Evolutionary conservation across 1,140 invertebrate genomes (phyloP), one percentile per base, ranked within the genome.

Genomic region (Lepidurus apus): DNA sequence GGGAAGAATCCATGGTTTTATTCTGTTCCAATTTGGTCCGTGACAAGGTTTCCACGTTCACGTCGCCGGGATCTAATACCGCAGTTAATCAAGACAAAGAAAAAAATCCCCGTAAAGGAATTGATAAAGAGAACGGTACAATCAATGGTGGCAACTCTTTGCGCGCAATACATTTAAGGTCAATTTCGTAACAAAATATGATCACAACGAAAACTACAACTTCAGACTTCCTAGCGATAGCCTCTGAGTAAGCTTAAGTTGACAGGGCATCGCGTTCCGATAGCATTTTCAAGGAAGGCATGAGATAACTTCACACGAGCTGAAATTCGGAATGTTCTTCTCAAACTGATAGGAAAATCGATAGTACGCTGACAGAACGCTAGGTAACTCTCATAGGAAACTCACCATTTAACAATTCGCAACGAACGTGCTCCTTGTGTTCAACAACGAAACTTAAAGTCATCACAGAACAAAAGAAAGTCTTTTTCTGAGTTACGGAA

Each of bases 41-140:
- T 65, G 13, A 21, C 53, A 65, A 65, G 9, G 75, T 76, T 76
- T 76, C 42, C 24, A 76, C 42, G 17, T 65, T 65, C 53, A 65
- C 53, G 8, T n/a, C 7, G 21, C 53, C 17, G 17, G 17, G 17
- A n/a, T 13, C 53, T 7, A 10, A 47, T 21, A 65, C 53, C 21
- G 53, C 13, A 65, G 17, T 21, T 65, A 65, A 13, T 13, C 21
- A 65, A 65, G 17, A 21, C 53, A 65, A 13, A 17, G 53, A 65
- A 65, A 65, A 65, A 65, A 65, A 65, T 11, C 53, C 21, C 21
- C 6, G 6, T 7, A 13, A 65, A 65, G 17, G 45, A 7, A 13
- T 65, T 17, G 53, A 9, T 7, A 65, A 4, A 4, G 34, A 34
- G 3, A 34, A 34, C 34, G 4, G 3, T 34, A 4, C 4, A 34